Percentiles rank a stretch among this genome's conserved stretches.
phyloP scores from a whole-genome alignment of 2,888 invertebrate species.

The Ophion obscuratus region DNA sequence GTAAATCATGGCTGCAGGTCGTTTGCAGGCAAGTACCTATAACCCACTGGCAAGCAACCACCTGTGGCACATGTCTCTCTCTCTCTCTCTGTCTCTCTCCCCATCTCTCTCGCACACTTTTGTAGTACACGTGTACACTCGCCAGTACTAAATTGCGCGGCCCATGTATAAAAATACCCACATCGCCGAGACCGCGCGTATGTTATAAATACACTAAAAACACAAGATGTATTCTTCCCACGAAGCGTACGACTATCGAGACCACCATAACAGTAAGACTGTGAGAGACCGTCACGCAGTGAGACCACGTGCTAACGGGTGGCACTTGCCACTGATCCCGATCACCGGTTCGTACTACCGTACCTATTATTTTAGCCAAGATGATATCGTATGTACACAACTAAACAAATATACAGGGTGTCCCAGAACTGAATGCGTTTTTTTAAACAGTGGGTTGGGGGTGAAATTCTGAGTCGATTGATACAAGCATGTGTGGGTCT shows the following conservation, averaged over 20 bases:
- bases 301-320: slow-evolving; percentile 42
- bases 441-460: no score
- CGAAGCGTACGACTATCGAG: slow-evolving; percentile 40
- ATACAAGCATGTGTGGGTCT: no score
- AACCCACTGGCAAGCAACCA: slow-evolving; percentile 15
- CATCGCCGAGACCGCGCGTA: not conserved
- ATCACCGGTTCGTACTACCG: not conserved
- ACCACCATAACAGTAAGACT: not conserved
- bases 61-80: slow-evolving; percentile 7
- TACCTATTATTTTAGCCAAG: no score
- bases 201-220: not conserved
- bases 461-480: no score
- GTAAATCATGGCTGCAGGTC: slow-evolving; percentile 34
- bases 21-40: slow-evolving; percentile 45
- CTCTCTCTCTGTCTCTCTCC: not conserved
- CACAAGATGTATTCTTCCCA: slow-evolving; percentile 36
- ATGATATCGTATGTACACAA: no score
- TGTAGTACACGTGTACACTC: not conserved
- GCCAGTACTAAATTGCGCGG: not conserved
- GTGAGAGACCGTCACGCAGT: slow-evolving; percentile 21
- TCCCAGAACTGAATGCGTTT: no score
- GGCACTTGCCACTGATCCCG: slow-evolving; percentile 11
- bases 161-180: not conserved
- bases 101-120: slow-evolving; percentile 1
- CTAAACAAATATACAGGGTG: no score